Conservation (phyloP, 2,113 vertebrate species). For the Myanophis thanlyinensis region DNA sequence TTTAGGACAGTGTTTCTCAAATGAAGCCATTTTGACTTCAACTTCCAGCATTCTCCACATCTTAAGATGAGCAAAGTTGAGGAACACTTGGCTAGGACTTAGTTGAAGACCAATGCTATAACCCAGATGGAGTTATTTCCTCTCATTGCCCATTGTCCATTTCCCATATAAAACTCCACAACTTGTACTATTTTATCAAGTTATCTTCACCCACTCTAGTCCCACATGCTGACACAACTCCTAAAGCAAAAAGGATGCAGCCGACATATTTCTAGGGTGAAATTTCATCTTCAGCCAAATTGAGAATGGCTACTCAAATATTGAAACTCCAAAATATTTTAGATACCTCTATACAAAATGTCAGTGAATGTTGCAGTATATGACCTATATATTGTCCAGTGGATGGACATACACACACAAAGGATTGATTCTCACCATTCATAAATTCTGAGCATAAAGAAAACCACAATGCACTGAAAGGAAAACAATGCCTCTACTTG, state of each 20-base stretch:
- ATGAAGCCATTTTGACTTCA: background rate
- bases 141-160: background rate
- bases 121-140: background rate
- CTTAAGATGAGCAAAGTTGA: background rate
- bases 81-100: background rate
- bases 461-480: background rate
- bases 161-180: background rate
- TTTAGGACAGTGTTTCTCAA: background rate
- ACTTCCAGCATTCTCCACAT: background rate
- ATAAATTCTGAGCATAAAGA: slow-evolving; percentile 29
- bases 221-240: background rate
- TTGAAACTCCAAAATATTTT: background rate
- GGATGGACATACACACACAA: background rate
- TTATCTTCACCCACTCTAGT: background rate
- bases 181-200: background rate
- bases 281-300: background rate
- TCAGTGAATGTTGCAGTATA: background rate
- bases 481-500: slow-evolving; percentile 15
- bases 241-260: background rate
- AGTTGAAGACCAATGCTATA: background rate
- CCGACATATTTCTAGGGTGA: background rate
- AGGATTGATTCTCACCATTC: slow-evolving; percentile 11
- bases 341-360: background rate
- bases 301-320: background rate
- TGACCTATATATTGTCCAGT: background rate